Conservation (phyloP, 2,888 invertebrate species). For the Brachyptera risi region DNA sequence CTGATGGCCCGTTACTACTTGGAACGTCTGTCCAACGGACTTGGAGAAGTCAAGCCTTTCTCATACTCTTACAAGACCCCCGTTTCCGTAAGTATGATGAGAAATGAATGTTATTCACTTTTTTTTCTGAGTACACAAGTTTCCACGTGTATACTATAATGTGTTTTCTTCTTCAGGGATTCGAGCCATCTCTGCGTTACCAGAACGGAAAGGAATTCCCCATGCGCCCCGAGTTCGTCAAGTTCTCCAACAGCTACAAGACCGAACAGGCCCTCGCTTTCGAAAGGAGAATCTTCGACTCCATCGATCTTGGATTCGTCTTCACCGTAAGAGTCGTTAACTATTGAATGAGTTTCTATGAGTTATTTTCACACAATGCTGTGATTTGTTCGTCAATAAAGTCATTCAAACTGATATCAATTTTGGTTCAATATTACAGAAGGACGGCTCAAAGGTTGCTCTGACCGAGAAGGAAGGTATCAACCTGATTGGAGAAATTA, state of each 20-base stretch:
- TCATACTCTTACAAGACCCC: constrained; percentile 41
- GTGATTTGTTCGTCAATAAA: not conserved
- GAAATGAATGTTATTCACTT: too few species aligned
- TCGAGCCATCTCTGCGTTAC: constrained; percentile 54
- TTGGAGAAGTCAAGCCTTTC: constrained; percentile 60
- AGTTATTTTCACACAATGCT: not conserved
- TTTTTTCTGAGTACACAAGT: not conserved
- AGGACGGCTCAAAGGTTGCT: constrained; percentile 24
- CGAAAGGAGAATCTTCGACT: constrained; percentile 55
- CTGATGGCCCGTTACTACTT: constrained; percentile 54
- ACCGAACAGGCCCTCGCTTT: constrained; percentile 35
- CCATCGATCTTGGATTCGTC: constrained; percentile 54
- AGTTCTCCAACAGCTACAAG: constrained; percentile 42
- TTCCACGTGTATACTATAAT: not conserved
- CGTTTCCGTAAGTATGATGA: constrained; percentile 14
- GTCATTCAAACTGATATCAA: not conserved
- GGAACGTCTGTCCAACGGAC: constrained; percentile 66
- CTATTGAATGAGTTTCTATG: not conserved
- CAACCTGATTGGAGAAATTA: constrained; percentile 31
- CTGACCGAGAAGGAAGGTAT: constrained; percentile 33
- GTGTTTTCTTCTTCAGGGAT: not conserved
- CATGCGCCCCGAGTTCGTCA: constrained; percentile 40
- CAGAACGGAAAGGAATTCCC: constrained; percentile 60
- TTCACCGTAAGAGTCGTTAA: constrained; percentile 21
- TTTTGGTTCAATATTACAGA: constrained; percentile 20